A percentile compares a stretch with the other conserved stretches of the same genome.
Evolutionary conservation across 1,140 invertebrate genomes (phyloP).

Genomic region (Drosophila ercepeae): DNA sequence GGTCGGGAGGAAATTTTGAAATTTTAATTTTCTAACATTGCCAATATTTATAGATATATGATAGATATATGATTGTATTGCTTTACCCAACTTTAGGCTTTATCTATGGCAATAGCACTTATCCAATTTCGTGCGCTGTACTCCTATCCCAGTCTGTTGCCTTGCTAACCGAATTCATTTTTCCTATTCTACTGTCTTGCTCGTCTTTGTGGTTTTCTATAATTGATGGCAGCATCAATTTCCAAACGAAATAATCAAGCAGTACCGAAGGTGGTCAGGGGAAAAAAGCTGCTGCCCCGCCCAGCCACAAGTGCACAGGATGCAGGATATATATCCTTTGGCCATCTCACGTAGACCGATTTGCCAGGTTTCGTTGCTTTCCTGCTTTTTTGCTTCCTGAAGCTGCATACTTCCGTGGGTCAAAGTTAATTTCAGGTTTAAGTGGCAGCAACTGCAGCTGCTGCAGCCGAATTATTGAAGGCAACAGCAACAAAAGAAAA

Average conservation of each 20-base stretch:
- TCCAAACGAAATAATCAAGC: conserved; percentile 77
- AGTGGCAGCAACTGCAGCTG: conserved; percentile 55
- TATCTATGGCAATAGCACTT: too few species aligned
- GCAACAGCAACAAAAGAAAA: conserved; percentile 11
- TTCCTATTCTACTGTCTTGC: conserved; percentile 15
- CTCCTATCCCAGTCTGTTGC: conserved; percentile 1
- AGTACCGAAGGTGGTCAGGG: conserved; percentile 23
- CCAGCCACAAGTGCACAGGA: conserved; percentile 13
- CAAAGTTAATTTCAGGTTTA: conserved; percentile 76
- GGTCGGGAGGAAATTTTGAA: too few species aligned
- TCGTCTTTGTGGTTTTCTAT: conserved; percentile 47
- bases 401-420: conserved; percentile 62
- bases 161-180: conserved; percentile 58
- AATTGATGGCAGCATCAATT: conserved; percentile 80
- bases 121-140: conserved; percentile 12
- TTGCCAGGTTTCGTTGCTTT: conserved; percentile 39
- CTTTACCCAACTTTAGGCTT: too few species aligned
- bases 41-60: too few species aligned
- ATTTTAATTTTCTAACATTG: too few species aligned
- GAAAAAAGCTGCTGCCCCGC: conserved; percentile 12
- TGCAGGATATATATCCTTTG: conserved; percentile 17
- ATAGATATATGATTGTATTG: too few species aligned
- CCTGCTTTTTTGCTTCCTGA: conserved; percentile 11
- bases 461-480: conserved; percentile 69
- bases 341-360: conserved; percentile 30